These are phyloP conservation scores for Rhinoptilus africanus DNA, from an alignment of 2,113 vertebrate species.

Conservation along the genomic window DNA sequence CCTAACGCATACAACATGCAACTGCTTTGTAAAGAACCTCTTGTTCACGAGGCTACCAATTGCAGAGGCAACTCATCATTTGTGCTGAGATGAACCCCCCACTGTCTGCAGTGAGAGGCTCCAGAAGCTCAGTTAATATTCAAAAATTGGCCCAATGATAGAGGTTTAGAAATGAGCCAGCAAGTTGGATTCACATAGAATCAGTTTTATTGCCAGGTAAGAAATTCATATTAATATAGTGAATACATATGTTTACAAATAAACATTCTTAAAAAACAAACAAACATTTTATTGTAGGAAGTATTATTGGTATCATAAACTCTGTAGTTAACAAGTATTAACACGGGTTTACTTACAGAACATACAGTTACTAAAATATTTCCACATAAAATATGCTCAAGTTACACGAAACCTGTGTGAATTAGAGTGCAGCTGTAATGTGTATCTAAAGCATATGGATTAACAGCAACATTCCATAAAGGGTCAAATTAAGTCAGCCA, in stretches of 20 bases:
- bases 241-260: constrained; percentile 95
- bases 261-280: constrained; percentile 88
- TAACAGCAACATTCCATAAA: constrained; percentile 68
- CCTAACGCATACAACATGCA: not conserved
- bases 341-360: constrained; percentile 87
- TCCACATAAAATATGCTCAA: constrained; percentile 81
- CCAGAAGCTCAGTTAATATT: not conserved
- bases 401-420: constrained; percentile 74
- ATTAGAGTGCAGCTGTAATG: constrained; percentile 67
- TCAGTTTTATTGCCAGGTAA: constrained; percentile 97
- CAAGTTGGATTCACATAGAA: constrained; percentile 74
- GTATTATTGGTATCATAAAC: constrained; percentile 86
- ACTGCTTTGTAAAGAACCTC: not conserved
- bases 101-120: not conserved
- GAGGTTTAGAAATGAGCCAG: constrained; percentile 11
- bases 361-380: constrained; percentile 89
- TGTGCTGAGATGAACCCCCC: not conserved
- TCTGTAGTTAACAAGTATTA: constrained; percentile 85
- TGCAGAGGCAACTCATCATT: not conserved
- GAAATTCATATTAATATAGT: constrained; percentile 98
- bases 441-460: constrained; percentile 71
- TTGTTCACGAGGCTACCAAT: not conserved
- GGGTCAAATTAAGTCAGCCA: constrained; percentile 66
- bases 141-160: not conserved
- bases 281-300: constrained; percentile 87